phyloP scores from a whole-genome alignment of 1,140 invertebrate genomes.

The Drosophila busckii region DNA sequence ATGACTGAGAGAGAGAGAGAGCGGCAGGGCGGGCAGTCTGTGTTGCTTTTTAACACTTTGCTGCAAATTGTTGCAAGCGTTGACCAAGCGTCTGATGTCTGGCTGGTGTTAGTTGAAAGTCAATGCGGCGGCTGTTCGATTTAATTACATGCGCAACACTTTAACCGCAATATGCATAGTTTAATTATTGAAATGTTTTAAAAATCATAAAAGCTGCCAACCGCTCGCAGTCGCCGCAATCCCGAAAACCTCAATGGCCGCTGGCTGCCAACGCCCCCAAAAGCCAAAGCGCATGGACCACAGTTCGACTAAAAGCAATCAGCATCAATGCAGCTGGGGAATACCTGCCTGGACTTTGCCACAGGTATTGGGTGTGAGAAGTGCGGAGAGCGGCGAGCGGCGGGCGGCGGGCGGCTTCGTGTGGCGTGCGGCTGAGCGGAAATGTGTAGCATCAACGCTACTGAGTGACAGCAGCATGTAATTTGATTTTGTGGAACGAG shows the following conservation, averaged over 20 bases:
- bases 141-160: conserved; percentile 22
- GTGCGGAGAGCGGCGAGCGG: not conserved
- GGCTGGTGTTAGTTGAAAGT: too few species aligned
- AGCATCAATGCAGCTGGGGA: conserved; percentile 24
- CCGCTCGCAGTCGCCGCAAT: not conserved
- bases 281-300: conserved; percentile 10
- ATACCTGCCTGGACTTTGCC: not conserved
- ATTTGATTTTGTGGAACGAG: conserved; percentile 25
- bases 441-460: too few species aligned
- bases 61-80: too few species aligned
- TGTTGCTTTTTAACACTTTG: too few species aligned
- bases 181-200: conserved; percentile 68
- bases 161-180: conserved; percentile 62
- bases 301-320: conserved; percentile 47
- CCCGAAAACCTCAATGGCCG: conserved; percentile 1
- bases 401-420: not conserved
- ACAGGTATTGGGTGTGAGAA: not conserved
- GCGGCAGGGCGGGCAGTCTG: too few species aligned
- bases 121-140: too few species aligned
- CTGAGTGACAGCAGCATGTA: conserved; percentile 27
- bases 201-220: conserved; percentile 46
- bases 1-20: too few species aligned
- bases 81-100: too few species aligned
- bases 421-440: not conserved
- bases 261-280: not conserved